Conservation (phyloP, 2,797 vertebrate species). For the Ataeniobius toweri region DNA sequence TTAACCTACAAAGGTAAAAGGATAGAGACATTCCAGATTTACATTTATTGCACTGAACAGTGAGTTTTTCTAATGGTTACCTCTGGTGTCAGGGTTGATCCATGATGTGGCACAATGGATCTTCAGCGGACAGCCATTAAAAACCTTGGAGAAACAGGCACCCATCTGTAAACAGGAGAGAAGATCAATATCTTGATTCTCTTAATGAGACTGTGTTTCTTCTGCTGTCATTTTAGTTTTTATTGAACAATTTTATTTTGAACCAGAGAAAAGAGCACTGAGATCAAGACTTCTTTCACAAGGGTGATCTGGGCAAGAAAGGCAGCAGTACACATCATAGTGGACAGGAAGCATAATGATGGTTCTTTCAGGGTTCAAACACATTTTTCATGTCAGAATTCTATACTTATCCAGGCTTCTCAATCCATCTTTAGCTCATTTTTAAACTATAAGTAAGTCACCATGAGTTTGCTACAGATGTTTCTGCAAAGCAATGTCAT, state of each 20-base stretch:
- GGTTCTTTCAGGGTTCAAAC: too few species aligned
- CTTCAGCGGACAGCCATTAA: conserved; percentile 97
- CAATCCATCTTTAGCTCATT: too few species aligned
- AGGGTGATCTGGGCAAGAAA: too few species aligned
- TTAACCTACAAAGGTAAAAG: neutral
- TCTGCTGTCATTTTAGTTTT: neutral
- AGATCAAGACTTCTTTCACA: too few species aligned
- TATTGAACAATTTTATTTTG: too few species aligned
- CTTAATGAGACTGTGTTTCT: neutral
- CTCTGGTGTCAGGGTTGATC: conserved; percentile 98
- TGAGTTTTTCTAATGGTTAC: conserved; percentile 61
- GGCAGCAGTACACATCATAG: too few species aligned
- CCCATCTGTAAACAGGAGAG: conserved; percentile 86
- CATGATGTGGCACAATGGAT: conserved; percentile 97
- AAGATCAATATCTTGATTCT: rapidly evolving
- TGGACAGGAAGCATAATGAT: neutral
- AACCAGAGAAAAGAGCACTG: too few species aligned
- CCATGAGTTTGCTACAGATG: neutral
- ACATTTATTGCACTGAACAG: neutral
- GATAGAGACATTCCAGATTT: neutral
- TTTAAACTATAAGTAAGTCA: neutral
- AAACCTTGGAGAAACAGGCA: conserved; percentile 98
- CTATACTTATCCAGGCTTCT: too few species aligned
- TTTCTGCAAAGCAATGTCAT: neutral
- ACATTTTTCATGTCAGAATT: neutral